Base-by-base conservation (phyloP, 2,113 vertebrate genomes). In the Melanerpes aurifrons region DNA sequence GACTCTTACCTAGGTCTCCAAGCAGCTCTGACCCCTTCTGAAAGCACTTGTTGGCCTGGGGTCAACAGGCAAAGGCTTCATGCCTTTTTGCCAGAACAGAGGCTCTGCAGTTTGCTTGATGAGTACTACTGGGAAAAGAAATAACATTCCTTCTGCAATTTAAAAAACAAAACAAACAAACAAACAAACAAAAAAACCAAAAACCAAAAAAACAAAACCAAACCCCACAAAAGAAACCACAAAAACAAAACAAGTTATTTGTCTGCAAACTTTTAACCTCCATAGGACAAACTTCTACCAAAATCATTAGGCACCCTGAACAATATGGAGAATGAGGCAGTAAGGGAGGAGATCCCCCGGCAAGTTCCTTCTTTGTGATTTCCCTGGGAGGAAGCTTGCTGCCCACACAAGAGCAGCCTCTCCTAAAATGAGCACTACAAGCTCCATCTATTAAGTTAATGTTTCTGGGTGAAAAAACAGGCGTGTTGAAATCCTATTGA, bases 311-410 rank as follows among this genome's bases (percentile, higher is more conserved):
- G 74, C 4, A 45, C 35, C 14, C 40, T 79, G 93, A 81, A 75
- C 96, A 94, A 90, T 12, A 86, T 74, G 40, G 0, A 87, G 26
- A 56, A 56, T 8, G 29, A 56, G 25, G 61, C 73, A 53, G 53
- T 2, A 56, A 37, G 26, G 37, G 7, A 84, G 92, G 89, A 95
- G 73, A 95, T 89, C 81, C 89, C 90, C 95, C 96, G 90, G 71
- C 83, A 93, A 82, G n/a, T 37, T 24, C 13, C 13, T 63, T 70
- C 61, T 18, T 29, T 21, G 20, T 73, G 70, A 89, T 75, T 84
- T 88, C 73, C 45, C n/a, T 20, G 32, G 48, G 37, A 16, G 79
- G 76, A 87, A 90, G n/a, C 15, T 88, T 54, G 64, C 73, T 90
- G 53, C 45, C 58, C 50, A 19, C 66, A 86, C 22, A 78, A 75